phyloP scores from a whole-genome alignment of 2,888 invertebrate genomes.

The Heliconius cydno region DNA sequence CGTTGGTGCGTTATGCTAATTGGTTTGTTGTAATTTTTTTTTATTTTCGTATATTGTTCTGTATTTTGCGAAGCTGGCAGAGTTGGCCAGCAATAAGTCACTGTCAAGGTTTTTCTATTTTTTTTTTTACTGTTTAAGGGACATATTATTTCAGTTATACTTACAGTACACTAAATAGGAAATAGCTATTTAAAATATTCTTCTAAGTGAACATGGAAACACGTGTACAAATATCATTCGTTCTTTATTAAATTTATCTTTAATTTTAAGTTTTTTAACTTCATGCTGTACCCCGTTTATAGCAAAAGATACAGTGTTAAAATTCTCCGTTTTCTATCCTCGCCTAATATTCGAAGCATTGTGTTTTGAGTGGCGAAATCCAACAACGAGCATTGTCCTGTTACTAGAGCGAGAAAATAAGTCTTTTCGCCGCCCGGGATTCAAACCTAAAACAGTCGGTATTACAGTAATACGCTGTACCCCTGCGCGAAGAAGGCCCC shows the following conservation, averaged over 20 bases:
- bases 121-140: neutral
- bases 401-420: no score
- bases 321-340: no score
- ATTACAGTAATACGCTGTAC: no score
- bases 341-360: no score
- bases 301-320: no score
- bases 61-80: neutral
- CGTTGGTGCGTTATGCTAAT: conserved; percentile 37
- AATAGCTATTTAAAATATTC: neutral
- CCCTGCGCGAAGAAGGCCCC: no score
- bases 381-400: no score
- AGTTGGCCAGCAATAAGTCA: neutral
- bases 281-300: no score
- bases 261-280: neutral
- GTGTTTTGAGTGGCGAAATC: no score
- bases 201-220: neutral
- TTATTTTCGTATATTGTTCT: neutral
- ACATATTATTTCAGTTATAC: neutral
- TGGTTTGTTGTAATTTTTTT: neutral
- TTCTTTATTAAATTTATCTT: neutral
- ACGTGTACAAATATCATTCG: neutral
- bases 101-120: neutral
- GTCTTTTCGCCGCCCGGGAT: no score
- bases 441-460: no score
- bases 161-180: neutral